Base-by-base conservation (phyloP, 92 coral and sea anemone species). In the Diadumene lineata region DNA sequence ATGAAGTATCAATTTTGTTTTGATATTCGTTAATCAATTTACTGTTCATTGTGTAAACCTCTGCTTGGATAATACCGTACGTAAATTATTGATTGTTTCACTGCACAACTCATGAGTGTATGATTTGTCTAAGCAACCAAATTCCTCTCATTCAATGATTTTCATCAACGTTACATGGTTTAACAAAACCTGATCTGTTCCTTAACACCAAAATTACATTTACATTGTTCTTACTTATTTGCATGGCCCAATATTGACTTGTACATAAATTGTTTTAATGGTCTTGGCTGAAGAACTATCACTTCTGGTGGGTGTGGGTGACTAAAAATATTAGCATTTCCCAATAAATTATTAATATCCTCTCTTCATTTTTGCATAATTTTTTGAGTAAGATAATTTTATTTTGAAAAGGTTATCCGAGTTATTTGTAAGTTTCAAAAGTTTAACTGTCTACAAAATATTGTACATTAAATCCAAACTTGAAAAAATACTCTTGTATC, bases 51-150 rank as follows among this genome's bases (percentile, higher is more conserved):
- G 70, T 31, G 51, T 24, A 43, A 28, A 79, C 27, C 30, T 48
- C 60, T 79, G 74, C 69, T 51, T 64, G 30, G 68, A 53, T 53
- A 38, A 38, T 53, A 53, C n/a, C 26, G 1, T 32, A 27, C 64
- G 60, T 75, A 50, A 64, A 75, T 53, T 50, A 64, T 75, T 75
- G 68, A 75, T 64, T 2, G 50, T 3, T 28, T 22, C 28, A 33
- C 58, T 53, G 8, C 3, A 16, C n/a, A 16, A 2, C 25, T 53
- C 25, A 7, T 16, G 60, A 53, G n/a, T 16, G 22, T 23, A 16
- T 16, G n/a, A 58, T 58, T 24, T 58, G 64, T 58, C 64, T 58
- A 15, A 23, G 60, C 24, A 53, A 53, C 24, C 13, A 13, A 38
- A n/a, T n/a, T n/a, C n/a, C n/a, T n/a, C n/a, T n/a, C n/a, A n/a